Base-by-base conservation (phyloP, 2,888 invertebrate species). In the Odontomyia ornata region DNA sequence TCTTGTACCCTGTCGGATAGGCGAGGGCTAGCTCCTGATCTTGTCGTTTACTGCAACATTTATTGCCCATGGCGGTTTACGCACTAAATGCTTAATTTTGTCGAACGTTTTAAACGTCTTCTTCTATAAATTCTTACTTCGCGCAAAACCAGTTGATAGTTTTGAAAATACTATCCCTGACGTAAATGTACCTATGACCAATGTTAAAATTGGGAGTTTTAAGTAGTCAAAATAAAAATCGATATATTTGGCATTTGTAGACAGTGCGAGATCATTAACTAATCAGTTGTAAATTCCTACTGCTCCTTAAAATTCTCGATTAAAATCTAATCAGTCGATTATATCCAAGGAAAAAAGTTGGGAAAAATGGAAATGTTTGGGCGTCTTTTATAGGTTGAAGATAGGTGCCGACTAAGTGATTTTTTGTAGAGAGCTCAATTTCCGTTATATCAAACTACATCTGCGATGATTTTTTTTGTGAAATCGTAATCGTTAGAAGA, bases 1-100 rank as follows among this genome's bases (percentile, higher is more conserved):
- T 87, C 79, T 87, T 87, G 79, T 85, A 86, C 79, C 86, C 87
- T 52, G 84, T 83, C 62, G 86, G 85, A 83, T 86, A 86, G 80
- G 85, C 84, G 73, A 86, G 81, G 11, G 85, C 85, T 79, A 87
- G 80, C 80, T 91, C 90, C 83, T 92, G 90, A 88, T 92, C 92
- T 88, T 93, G 92, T 86, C 93, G 91, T 89, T 93, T 93, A 89
- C 94, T 94, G 89, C 95, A 95, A 89, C 95, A 95, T 89, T 93
- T 93, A 88, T 93, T 93, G 87, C 95, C 95, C 95, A 95, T 95
- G 73, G 60, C 73, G 73, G 30, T 69, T 9, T 69, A 36, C 25
- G 57, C 73, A 36, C 60, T 28, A 23, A 30, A 73, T 23, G 60
- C 73, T 73, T 60, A 73, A 73, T 73, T 30, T 65, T 75, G 64